Conservation (phyloP, 2,113 vertebrate species). For the Trogon melanurus region DNA sequence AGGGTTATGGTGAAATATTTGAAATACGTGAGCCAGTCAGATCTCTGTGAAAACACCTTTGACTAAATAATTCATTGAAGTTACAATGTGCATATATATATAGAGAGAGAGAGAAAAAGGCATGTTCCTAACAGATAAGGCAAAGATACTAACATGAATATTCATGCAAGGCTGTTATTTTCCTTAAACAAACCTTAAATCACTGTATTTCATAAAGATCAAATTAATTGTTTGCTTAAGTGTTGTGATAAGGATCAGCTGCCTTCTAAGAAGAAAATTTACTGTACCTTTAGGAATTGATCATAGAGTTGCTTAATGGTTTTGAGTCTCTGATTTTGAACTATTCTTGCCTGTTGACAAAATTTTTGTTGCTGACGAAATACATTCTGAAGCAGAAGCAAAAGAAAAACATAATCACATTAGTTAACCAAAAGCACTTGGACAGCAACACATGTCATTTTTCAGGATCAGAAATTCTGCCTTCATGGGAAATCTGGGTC, state of each 20-base stretch:
- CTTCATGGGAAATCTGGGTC: not conserved
- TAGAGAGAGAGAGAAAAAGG: not conserved
- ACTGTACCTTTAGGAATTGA: slow-evolving; percentile 88
- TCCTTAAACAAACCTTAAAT: not conserved
- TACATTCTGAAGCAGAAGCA: slow-evolving; percentile 79
- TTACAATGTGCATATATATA: not conserved
- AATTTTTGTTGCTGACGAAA: slow-evolving; percentile 91
- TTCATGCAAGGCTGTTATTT: not conserved
- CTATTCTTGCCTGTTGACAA: slow-evolving; percentile 89
- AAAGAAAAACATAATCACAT: not conserved
- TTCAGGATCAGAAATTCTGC: not conserved
- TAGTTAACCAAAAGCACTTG: not conserved
- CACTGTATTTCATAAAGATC: not conserved
- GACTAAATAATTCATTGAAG: not conserved
- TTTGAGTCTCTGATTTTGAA: slow-evolving; percentile 92
- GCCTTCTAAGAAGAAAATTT: not conserved
- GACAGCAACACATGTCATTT: not conserved
- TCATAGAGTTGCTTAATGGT: slow-evolving; percentile 88
- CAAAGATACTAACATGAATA: not conserved
- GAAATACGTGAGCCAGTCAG: not conserved
- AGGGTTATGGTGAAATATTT: not conserved
- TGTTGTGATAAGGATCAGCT: not conserved
- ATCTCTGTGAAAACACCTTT: not conserved
- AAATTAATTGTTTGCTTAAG: not conserved
- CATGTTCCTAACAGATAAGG: not conserved